Percentiles rank a stretch among this genome's conserved stretches.
Conservation (phyloP, 2,113 vertebrate species). For the Pycnonotus jocosus region DNA sequence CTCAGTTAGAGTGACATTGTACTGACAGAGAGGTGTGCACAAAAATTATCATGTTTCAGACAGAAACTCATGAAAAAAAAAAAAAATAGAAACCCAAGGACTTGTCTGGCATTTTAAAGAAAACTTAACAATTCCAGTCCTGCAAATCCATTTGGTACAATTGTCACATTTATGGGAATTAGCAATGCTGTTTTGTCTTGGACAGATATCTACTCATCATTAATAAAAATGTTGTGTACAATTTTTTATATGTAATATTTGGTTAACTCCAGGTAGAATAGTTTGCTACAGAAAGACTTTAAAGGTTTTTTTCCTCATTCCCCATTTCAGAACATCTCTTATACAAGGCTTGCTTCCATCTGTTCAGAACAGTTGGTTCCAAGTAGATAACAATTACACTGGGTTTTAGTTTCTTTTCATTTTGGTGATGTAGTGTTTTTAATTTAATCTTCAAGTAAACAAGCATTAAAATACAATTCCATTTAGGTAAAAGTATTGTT, state of each 20-base stretch:
- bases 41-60: background rate
- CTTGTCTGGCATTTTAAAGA: background rate
- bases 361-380: constrained; percentile 4
- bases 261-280: background rate
- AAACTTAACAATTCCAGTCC: background rate
- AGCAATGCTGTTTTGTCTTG: background rate
- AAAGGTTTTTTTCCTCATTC: background rate
- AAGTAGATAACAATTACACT: background rate
- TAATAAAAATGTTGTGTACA: background rate
- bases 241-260: background rate
- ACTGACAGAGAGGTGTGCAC: background rate
- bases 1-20: background rate
- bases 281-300: background rate
- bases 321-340: background rate
- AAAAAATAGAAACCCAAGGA: background rate
- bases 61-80: background rate
- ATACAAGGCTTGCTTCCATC: background rate
- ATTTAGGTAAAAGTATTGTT: background rate
- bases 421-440: constrained; percentile 14
- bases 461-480: background rate
- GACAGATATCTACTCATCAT: background rate
- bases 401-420: background rate
- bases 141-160: background rate
- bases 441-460: constrained; percentile 17
- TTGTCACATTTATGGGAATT: background rate